Percentiles rank a stretch among this genome's conserved stretches.
Evolutionary conservation across 2,113 vertebrate genomes (phyloP).

Genomic region (Epinephelus fuscoguttatus): DNA sequence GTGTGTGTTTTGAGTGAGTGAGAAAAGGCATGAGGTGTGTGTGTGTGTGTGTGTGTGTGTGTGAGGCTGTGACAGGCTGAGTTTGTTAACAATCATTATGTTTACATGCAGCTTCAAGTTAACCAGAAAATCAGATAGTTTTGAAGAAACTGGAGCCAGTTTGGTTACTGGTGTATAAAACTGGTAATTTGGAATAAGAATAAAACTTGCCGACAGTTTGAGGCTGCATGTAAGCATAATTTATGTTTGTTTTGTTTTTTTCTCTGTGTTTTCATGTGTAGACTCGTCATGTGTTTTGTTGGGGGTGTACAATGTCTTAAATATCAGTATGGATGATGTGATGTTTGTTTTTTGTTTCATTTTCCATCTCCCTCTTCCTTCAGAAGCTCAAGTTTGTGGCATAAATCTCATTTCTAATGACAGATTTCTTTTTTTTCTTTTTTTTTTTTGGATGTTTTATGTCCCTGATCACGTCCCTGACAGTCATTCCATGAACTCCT

Average conservation of each 20-base stretch:
- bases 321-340: constrained; percentile 29
- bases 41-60: background rate
- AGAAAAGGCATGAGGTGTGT: background rate
- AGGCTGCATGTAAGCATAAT: constrained; percentile 38
- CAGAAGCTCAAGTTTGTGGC: constrained; percentile 5
- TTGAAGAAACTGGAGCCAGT: background rate
- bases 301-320: constrained; percentile 31
- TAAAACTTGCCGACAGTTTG: background rate
- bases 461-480: constrained; percentile 50
- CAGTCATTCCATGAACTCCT: constrained; percentile 31
- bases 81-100: constrained; percentile 2
- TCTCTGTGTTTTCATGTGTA: constrained; percentile 13
- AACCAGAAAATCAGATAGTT: background rate
- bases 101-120: constrained; percentile 47
- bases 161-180: background rate
- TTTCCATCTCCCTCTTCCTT: background rate
- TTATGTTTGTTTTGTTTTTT: background rate
- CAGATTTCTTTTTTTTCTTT: background rate
- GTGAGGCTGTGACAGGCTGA: background rate
- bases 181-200: background rate
- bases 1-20: constrained; percentile 26
- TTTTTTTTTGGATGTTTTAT: constrained; percentile 1
- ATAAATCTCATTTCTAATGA: background rate
- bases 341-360: background rate
- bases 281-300: constrained; percentile 22